A percentile compares a stretch with the other conserved stretches of the same genome.
phyloP scores from a whole-genome alignment of 2,888 invertebrate genomes.

The Scaptomyza cyrtandrae region DNA sequence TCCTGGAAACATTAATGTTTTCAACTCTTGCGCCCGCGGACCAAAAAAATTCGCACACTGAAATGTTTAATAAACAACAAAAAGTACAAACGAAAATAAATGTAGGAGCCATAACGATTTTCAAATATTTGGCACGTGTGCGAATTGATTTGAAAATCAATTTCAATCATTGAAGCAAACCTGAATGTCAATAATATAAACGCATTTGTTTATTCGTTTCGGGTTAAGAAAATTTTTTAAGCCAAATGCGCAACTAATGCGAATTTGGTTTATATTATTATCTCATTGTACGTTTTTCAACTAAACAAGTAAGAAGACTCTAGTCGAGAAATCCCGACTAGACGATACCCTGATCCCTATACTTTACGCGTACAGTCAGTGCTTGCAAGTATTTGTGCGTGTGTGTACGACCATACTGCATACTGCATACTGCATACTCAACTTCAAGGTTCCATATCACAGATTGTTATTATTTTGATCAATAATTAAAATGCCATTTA shows the following conservation, averaged over 20 bases:
- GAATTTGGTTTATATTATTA: conserved; percentile 35
- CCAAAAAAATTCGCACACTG: conserved; percentile 24
- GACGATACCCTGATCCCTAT: too few species aligned
- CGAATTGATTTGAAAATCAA: conserved; percentile 27
- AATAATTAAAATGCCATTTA: too few species aligned
- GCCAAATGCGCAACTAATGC: conserved; percentile 28
- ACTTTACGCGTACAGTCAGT: too few species aligned
- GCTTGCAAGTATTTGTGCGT: too few species aligned
- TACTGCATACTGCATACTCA: too few species aligned
- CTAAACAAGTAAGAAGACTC: too few species aligned
- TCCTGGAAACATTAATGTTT: conserved; percentile 67
- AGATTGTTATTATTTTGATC: too few species aligned
- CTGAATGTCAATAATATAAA: conserved; percentile 28
- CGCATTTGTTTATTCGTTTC: conserved; percentile 40
- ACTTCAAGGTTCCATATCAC: too few species aligned
- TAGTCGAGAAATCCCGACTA: too few species aligned
- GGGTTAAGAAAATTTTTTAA: conserved; percentile 35
- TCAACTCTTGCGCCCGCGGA: conserved; percentile 4
- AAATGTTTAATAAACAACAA: conserved; percentile 69
- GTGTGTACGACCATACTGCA: too few species aligned
- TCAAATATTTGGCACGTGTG: conserved; percentile 35
- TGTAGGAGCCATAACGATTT: neutral
- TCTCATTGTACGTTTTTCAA: conserved; percentile 9
- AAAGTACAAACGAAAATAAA: conserved; percentile 1
- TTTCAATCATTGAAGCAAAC: conserved; percentile 37